These are phyloP conservation scores for Caenorhabditis sp. DNA, from an alignment of 2,888 invertebrate genomes.

Conservation along the genomic window DNA sequence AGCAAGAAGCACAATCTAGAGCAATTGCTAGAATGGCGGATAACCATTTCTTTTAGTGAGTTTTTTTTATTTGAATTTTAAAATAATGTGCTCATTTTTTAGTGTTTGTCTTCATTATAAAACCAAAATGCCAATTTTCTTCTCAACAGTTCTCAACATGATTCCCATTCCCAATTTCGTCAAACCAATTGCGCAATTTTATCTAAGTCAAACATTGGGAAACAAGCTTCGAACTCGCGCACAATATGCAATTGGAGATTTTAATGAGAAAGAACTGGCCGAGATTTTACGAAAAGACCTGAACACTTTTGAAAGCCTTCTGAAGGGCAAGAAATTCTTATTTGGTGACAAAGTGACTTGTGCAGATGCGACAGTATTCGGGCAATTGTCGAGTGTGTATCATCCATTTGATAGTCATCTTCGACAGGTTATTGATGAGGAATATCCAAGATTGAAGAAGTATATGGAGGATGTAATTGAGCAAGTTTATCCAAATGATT, in stretches of 20 bases:
- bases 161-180: slow-evolving; percentile 1
- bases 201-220: slow-evolving; percentile 10
- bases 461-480: slow-evolving; percentile 23
- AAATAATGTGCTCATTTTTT: too few species aligned
- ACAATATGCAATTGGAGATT: slow-evolving; percentile 14
- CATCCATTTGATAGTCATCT: slow-evolving; percentile 35
- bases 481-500: slow-evolving; percentile 28
- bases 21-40: slow-evolving; percentile 35
- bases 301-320: slow-evolving; percentile 85
- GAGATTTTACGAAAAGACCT: slow-evolving; percentile 78
- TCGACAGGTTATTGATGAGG: slow-evolving; percentile 15
- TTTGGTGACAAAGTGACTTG: slow-evolving; percentile 91
- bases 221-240: not conserved
- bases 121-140: slow-evolving; percentile 7
- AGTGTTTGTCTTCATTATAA: slow-evolving; percentile 15
- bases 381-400: slow-evolving; percentile 60
- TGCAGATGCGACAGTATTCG: slow-evolving; percentile 64
- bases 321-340: slow-evolving; percentile 88
- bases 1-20: slow-evolving; percentile 31
- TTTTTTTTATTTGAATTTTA: not conserved
- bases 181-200: slow-evolving; percentile 18
- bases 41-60: slow-evolving; percentile 36
- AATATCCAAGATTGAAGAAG: slow-evolving; percentile 20
- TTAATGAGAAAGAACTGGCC: slow-evolving; percentile 33
- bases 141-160: slow-evolving; percentile 18